phyloP scores from a whole-genome alignment of 2,797 vertebrate genomes.

The Tenualosa thibaudeaui region DNA sequence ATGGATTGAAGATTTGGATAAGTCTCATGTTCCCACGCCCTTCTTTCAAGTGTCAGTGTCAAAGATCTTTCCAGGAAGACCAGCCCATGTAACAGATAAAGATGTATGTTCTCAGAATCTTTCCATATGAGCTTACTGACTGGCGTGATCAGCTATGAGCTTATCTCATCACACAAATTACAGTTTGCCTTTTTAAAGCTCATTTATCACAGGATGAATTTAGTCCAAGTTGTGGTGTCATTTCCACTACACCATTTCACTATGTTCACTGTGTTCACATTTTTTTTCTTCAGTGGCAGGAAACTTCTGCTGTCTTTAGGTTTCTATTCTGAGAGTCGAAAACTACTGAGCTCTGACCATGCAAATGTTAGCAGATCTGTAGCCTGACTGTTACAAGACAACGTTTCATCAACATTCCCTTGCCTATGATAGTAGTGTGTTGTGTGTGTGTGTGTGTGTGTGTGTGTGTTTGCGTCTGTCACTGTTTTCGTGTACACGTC shows the following conservation, averaged over 20 bases:
- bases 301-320: neutral
- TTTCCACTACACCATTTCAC: neutral
- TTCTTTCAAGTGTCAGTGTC: too few relatives aligned
- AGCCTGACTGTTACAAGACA: neutral
- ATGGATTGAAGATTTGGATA: too few relatives aligned
- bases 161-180: too few relatives aligned
- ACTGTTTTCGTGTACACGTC: neutral
- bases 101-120: neutral
- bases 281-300: neutral
- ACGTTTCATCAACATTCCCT: neutral
- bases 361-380: neutral
- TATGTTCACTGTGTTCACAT: too few relatives aligned
- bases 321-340: neutral
- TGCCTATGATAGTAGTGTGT: neutral
- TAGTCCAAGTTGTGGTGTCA: neutral
- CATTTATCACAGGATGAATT: too few relatives aligned
- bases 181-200: too few relatives aligned
- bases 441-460: neutral
- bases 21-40: too few relatives aligned
- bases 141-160: too few relatives aligned
- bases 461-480: neutral
- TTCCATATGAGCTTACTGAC: too few relatives aligned
- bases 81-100: too few relatives aligned
- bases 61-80: too few relatives aligned
- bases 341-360: slow-evolving; percentile 5